Base-by-base conservation (phyloP, 2,113 vertebrate genomes). In the Lepisosteus osseus region DNA sequence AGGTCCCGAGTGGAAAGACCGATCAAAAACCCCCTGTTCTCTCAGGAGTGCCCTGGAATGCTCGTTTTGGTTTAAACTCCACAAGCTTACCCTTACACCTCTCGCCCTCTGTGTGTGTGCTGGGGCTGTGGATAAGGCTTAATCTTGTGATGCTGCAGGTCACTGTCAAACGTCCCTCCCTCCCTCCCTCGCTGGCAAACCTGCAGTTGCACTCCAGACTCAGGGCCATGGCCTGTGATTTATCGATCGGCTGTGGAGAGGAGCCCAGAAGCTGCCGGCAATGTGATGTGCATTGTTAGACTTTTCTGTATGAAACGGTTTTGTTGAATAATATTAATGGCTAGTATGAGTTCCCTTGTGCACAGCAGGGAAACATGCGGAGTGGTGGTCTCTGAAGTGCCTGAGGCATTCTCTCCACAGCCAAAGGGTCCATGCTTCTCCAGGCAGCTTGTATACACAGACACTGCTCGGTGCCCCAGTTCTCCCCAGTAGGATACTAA, bases 61-160 rank as follows among this genome's bases (percentile, higher is more conserved):
- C 29, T 29, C 2, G 29, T 29, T 29, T 29, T 29, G 29, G 29
- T 29, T 29, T 29, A 1, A 29, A 29, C 74, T 74, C 72, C 79
- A 77, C 72, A 15, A 13, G 4, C 14, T 6, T 59, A n/a, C 14
- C 57, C 3, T 6, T 13, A n/a, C 13, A n/a, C 13, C 12, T n/a
- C 57, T 59, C 77, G 75, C 82, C 86, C 83, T 76, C 42, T 4
- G 72, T 78, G 72, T 84, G 83, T 73, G 80, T 85, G 81, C 82
- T 84, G 84, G 82, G 74, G 75, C 83, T 86, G 86, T 86, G 15
- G 73, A 83, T 85, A 82, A 77, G 81, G 80, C 86, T 84, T 42
- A 44, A 15, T 71, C 65, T 59, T 6, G 61, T 68, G 54, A 42
- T 67, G 68, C 76, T 71, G 7, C 65, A 9, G 55, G 41, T 14